phyloP scores from a whole-genome alignment of 2,888 invertebrate genomes.

The Nudaria mundana region DNA sequence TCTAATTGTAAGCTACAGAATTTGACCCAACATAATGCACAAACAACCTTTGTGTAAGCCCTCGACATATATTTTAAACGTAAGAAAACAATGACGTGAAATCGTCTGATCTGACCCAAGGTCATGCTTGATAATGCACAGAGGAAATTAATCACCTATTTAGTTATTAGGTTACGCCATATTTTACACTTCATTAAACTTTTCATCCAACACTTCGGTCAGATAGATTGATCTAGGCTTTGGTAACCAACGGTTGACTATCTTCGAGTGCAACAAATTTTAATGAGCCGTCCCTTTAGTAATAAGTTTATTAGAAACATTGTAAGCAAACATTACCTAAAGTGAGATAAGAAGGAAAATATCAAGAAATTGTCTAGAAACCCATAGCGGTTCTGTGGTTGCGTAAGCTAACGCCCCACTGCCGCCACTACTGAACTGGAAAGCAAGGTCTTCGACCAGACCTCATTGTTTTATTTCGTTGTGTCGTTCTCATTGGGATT shows the following conservation, averaged over 20 bases:
- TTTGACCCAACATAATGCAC: slow-evolving; percentile 46
- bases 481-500: slow-evolving; percentile 71
- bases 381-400: slow-evolving; percentile 54
- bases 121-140: slow-evolving; percentile 54
- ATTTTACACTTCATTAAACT: slow-evolving; percentile 35
- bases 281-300: neutral
- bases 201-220: slow-evolving; percentile 30
- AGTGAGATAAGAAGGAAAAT: slow-evolving; percentile 33
- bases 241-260: neutral
- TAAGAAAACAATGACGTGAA: slow-evolving; percentile 78
- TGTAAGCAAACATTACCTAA: slow-evolving; percentile 10
- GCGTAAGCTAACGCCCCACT: slow-evolving; percentile 69
- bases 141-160: slow-evolving; percentile 61
- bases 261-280: too few species aligned
- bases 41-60: slow-evolving; percentile 70
- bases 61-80: slow-evolving; percentile 77
- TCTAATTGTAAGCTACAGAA: slow-evolving; percentile 8
- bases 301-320: neutral
- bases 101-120: slow-evolving; percentile 70
- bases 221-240: slow-evolving; percentile 16
- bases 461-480: slow-evolving; percentile 69
- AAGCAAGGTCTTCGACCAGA: slow-evolving; percentile 75
- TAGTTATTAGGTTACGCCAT: slow-evolving; percentile 51
- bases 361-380: slow-evolving; percentile 51
- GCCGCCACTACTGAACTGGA: slow-evolving; percentile 74